Base-by-base conservation (phyloP, 2,888 invertebrate species). In the Didymodactylos carnosus region DNA sequence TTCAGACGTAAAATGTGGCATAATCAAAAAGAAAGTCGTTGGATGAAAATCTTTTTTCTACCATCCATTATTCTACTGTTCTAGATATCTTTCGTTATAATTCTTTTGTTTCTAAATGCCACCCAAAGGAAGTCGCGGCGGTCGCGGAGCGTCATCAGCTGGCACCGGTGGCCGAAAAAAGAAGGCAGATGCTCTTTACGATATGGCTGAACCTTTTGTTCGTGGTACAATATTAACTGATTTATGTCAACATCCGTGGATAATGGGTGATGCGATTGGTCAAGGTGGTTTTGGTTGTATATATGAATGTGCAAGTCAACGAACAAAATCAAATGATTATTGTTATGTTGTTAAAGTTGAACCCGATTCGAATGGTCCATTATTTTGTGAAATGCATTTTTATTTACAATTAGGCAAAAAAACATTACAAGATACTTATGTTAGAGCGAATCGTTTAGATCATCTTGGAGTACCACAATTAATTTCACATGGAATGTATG, bases 371-470 rank as follows among this genome's bases (percentile, higher is more conserved):
- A 98, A 93, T 85, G 98, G 98, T 0, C 97, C 97, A 0, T 85
- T 99, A 19, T 98, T 95, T 85, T 92, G 94, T n/a, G 98, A 99
- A 86, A 89, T 92, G 80, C 91, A 94, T 83, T 94, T 94, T 83
- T 91, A 95, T 79, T 88, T 93, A 75, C 87, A 93, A 80, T 90
- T 90, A 77, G 91, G 90, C 40, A 90, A 90, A 82, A 85, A 87
- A 77, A 86, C 88, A 69, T 88, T 70, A 71, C 49, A 40, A 62
- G 41, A 69, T 27, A 71, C 23, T 25, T 76, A 76, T 29, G 87
- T 87, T 78, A 83, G 84, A 77, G 80, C 86, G 77, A 85, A 87
- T 78, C 87, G 87, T 79, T 79, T 92, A 29, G 85, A 88, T 75
- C 86, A 86, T 43, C 84, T 94, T 3, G 94, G 94, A 19, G 89